These are phyloP conservation scores for Calephelis nemesis DNA, from an alignment of 1,140 invertebrate species.

Conservation along the genomic window DNA sequence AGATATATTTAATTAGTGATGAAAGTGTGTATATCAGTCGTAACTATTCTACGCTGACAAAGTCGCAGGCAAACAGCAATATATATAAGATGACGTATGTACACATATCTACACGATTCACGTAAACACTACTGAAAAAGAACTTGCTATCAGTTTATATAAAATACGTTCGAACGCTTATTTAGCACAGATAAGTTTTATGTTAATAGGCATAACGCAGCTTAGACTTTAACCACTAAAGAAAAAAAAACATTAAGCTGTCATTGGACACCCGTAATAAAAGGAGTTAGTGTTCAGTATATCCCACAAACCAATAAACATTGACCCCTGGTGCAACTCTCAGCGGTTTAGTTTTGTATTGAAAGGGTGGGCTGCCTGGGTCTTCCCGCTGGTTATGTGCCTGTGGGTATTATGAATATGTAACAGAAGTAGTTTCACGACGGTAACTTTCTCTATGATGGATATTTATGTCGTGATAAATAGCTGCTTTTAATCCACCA, in stretches of 20 bases:
- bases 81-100: too few species aligned
- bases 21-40: too few species aligned
- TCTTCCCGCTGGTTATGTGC: slow-evolving; percentile 20
- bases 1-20: too few species aligned
- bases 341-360: slow-evolving; percentile 2
- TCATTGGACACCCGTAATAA: slow-evolving; percentile 24
- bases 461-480: slow-evolving; percentile 7
- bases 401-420: slow-evolving; percentile 61
- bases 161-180: too few species aligned
- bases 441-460: slow-evolving; percentile 57
- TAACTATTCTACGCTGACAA: too few species aligned
- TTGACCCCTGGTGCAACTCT: not conserved
- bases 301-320: not conserved
- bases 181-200: too few species aligned
- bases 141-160: too few species aligned
- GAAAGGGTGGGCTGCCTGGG: slow-evolving; percentile 5
- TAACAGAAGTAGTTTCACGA: slow-evolving; percentile 58
- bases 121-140: too few species aligned
- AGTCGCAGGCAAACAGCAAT: too few species aligned
- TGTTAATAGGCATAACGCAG: too few species aligned
- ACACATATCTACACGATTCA: too few species aligned
- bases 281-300: slow-evolving; percentile 19
- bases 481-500: slow-evolving; percentile 1
- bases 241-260: slow-evolving; percentile 12
- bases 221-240: not conserved